phyloP scores from a whole-genome alignment of 2,888 invertebrate species.

The Bimastos eiseni region DNA sequence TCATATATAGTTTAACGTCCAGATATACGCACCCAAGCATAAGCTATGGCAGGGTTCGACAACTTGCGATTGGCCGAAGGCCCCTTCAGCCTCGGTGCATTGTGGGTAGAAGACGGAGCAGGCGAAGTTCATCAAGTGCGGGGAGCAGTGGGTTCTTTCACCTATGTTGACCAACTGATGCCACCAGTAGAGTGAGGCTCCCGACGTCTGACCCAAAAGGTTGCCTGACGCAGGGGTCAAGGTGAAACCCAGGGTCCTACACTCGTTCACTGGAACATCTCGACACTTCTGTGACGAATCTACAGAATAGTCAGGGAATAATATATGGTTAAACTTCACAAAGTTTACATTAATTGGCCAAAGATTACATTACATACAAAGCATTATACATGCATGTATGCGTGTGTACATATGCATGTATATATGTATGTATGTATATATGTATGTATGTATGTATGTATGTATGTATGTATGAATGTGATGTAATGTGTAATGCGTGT shows the following conservation, averaged over 20 bases:
- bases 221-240: not conserved
- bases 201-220: not conserved
- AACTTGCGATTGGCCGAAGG: not conserved
- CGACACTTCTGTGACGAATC: not conserved
- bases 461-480: too few species aligned
- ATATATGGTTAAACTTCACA: not conserved
- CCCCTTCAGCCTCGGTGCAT: not conserved
- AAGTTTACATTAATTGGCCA: too few species aligned
- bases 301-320: not conserved
- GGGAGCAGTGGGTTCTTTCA: not conserved
- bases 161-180: not conserved
- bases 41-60: not conserved
- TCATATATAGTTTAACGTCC: too few species aligned
- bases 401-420: too few species aligned
- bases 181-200: not conserved
- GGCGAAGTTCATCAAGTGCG: slow-evolving; percentile 16
- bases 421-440: too few species aligned
- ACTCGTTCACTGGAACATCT: not conserved
- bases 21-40: not conserved
- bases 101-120: not conserved
- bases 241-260: not conserved
- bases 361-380: too few species aligned
- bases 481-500: too few species aligned
- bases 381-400: too few species aligned
- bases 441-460: too few species aligned